A percentile compares a stretch with the other conserved stretches of the same genome.
Evolutionary conservation across 1,140 invertebrate species (phyloP).

Genomic region (Aphelenchoides besseyi): DNA sequence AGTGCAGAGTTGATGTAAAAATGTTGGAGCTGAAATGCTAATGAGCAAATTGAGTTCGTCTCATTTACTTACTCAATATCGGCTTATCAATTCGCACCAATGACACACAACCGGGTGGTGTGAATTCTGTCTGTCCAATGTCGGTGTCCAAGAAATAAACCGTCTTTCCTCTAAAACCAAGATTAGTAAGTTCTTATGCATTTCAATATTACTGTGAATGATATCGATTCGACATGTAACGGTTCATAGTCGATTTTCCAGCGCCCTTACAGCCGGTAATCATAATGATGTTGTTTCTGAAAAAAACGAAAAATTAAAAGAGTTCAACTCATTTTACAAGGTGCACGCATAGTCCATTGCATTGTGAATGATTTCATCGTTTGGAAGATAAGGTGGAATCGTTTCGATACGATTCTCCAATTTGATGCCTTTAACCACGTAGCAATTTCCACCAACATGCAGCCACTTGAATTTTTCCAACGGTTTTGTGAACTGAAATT

Average conservation of each 20-base stretch:
- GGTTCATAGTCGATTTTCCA: constrained; percentile 14
- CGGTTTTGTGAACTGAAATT: background rate
- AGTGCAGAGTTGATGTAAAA: background rate
- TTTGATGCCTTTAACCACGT: background rate
- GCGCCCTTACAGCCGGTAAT: constrained; percentile 2
- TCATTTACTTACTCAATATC: constrained; percentile 17
- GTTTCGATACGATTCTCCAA: background rate
- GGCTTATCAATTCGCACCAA: background rate
- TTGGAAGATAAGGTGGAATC: background rate
- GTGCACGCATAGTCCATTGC: background rate
- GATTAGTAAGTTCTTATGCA: background rate
- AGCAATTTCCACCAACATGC: background rate
- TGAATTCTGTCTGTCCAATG: constrained; percentile 20
- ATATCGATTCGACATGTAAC: constrained; percentile 1
- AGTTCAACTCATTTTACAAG: background rate
- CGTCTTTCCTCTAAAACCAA: background rate
- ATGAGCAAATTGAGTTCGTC: background rate
- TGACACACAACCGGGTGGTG: constrained; percentile 16
- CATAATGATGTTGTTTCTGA: background rate
- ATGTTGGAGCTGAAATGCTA: constrained; percentile 10
- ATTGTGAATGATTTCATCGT: background rate
- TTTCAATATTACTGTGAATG: background rate
- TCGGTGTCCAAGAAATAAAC: constrained; percentile 6
- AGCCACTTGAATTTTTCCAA: background rate
- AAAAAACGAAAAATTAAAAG: background rate